These are phyloP conservation scores for Eriosoma lanigerum DNA, from an alignment of 1,140 invertebrate genomes.

Conservation along the genomic window DNA sequence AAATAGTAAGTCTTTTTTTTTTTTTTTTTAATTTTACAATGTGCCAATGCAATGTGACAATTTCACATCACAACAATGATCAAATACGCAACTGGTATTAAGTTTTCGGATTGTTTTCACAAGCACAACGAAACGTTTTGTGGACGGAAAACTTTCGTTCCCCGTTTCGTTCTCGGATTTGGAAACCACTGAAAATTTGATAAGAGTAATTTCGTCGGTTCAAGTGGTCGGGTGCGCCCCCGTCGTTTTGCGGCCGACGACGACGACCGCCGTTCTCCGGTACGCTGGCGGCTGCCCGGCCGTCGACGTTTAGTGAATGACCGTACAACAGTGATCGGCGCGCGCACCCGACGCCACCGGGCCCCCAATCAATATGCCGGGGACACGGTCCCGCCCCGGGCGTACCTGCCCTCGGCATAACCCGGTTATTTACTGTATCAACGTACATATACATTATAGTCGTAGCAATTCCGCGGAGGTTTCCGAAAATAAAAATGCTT, in stretches of 20 bases:
- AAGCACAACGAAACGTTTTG: background rate
- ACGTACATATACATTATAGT: background rate
- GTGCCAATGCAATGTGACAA: too few relatives aligned
- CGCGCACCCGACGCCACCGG: slow-evolving; percentile 18
- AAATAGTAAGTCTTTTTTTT: too few relatives aligned
- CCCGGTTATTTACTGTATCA: slow-evolving; percentile 47
- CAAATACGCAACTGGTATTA: background rate
- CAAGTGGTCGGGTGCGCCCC: background rate
- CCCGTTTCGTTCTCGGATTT: background rate
- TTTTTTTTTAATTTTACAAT: too few relatives aligned
- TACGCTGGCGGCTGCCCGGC: background rate
- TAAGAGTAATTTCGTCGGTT: background rate
- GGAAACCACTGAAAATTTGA: background rate
- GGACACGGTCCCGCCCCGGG: slow-evolving; percentile 40
- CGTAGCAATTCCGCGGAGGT: slow-evolving; percentile 1
- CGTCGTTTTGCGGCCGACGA: background rate
- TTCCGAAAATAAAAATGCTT: slow-evolving; percentile 8
- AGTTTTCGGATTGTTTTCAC: background rate
- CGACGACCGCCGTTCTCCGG: background rate
- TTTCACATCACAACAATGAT: too few relatives aligned
- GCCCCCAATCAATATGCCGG: slow-evolving; percentile 50
- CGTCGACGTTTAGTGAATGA: slow-evolving; percentile 51
- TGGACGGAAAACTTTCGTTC: too few relatives aligned
- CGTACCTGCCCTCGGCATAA: slow-evolving; percentile 45
- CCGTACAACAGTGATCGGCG: slow-evolving; percentile 40